A percentile compares a stretch with the other conserved stretches of the same genome.
phyloP scores from a whole-genome alignment of 2,113 vertebrate species.

The Silurus glanis region DNA sequence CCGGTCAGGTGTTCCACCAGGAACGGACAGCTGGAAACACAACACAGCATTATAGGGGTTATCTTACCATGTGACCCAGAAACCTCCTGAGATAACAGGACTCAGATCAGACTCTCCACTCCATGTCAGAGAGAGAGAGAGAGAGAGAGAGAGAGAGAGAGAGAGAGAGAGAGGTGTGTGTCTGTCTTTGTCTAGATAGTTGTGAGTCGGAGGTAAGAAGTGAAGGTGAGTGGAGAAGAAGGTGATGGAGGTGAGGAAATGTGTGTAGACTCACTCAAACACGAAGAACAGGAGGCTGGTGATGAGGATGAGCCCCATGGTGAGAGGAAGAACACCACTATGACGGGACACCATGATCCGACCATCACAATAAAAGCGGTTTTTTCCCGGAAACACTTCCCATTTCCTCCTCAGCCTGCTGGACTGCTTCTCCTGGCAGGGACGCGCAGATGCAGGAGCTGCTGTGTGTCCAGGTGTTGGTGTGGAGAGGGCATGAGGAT shows the following conservation, averaged over 20 bases:
- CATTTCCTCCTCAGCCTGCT: slow-evolving; percentile 77
- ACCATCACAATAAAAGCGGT: slow-evolving; percentile 89
- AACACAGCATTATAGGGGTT: not conserved
- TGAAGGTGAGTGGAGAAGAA: too few relatives aligned
- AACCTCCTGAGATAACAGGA: too few relatives aligned
- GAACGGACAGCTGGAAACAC: slow-evolving; percentile 83
- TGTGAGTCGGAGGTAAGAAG: too few relatives aligned
- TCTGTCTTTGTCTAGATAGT: too few relatives aligned
- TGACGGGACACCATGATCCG: slow-evolving; percentile 84
- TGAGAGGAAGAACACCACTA: slow-evolving; percentile 86
- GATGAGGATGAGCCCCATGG: slow-evolving; percentile 84
- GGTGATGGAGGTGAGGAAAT: not conserved
- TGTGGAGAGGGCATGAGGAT: slow-evolving; percentile 68
- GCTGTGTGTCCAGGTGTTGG: slow-evolving; percentile 51
- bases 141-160: too few relatives aligned
- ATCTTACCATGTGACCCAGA: too few relatives aligned
- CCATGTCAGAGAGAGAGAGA: too few relatives aligned
- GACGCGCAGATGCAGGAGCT: slow-evolving; percentile 50
- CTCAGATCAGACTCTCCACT: too few relatives aligned
- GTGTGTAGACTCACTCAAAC: slow-evolving; percentile 84
- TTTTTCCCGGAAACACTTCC: slow-evolving; percentile 89
- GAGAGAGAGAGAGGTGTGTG: too few relatives aligned
- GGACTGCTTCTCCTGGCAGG: slow-evolving; percentile 49
- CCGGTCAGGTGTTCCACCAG: slow-evolving; percentile 83
- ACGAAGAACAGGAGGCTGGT: slow-evolving; percentile 88